Conservation (phyloP, 2,113 vertebrate genomes). For the Pomatostomus ruficeps region DNA sequence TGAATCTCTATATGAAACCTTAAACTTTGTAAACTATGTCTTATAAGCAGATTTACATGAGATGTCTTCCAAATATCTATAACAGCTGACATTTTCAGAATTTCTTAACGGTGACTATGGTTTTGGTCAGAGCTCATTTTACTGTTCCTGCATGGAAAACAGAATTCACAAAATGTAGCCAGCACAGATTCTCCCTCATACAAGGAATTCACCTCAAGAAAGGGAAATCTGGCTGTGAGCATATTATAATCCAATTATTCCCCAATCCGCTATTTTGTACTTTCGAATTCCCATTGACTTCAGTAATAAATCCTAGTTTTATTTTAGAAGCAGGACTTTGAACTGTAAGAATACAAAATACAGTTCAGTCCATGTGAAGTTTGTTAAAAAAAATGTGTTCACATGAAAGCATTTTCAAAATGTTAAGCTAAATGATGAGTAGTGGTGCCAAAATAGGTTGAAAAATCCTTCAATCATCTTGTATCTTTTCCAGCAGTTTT, state of each 20-base stretch:
- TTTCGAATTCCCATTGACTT: background rate
- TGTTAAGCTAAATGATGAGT: background rate
- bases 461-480: constrained; percentile 15
- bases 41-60: background rate
- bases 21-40: background rate
- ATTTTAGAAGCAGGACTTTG: background rate
- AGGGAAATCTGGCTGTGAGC: background rate
- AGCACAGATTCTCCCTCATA: background rate
- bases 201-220: background rate
- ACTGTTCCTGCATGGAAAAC: background rate
- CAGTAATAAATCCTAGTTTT: background rate
- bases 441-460: background rate
- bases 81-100: background rate
- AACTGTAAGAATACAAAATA: background rate
- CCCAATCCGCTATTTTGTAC: background rate
- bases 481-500: constrained; percentile 42
- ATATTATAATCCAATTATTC: background rate
- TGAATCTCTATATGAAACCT: background rate
- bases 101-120: background rate
- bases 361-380: background rate
- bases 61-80: background rate
- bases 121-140: background rate
- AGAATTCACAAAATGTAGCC: background rate
- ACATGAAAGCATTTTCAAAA: background rate
- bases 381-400: background rate